Percentiles rank a stretch among this genome's conserved stretches.
Conservation (phyloP, 1,140 invertebrate genomes). For the Phocides pigmalion region DNA sequence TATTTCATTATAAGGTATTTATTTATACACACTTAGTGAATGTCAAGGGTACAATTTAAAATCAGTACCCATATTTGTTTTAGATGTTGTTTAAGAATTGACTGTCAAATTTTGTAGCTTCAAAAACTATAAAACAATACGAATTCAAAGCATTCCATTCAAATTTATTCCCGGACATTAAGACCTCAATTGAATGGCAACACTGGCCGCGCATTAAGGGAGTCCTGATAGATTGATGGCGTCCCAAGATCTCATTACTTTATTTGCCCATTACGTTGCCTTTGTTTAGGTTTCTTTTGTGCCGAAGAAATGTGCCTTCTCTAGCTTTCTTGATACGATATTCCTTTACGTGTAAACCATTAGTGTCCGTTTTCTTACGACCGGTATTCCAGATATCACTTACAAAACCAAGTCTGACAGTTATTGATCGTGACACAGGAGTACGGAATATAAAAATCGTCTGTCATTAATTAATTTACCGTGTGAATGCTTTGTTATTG, state of each 20-base stretch:
- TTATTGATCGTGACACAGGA: too few relatives aligned
- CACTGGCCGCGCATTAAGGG: not conserved
- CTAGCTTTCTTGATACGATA: not conserved
- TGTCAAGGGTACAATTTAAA: too few relatives aligned
- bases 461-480: not conserved
- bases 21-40: too few relatives aligned
- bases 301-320: not conserved
- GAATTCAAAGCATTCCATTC: not conserved
- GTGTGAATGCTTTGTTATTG: too few relatives aligned
- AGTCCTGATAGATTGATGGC: not conserved
- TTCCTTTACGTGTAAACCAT: not conserved
- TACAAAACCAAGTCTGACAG: too few relatives aligned
- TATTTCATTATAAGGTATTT: too few relatives aligned
- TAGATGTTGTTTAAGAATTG: too few relatives aligned
- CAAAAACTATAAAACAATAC: too few relatives aligned
- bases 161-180: not conserved
- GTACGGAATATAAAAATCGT: too few relatives aligned
- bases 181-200: not conserved
- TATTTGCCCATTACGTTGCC: not conserved
- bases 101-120: too few relatives aligned
- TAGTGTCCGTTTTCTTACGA: not conserved
- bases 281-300: not conserved
- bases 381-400: not conserved
- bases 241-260: not conserved
- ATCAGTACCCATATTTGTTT: too few relatives aligned